These are phyloP conservation scores for Drosophila helvetica DNA, from an alignment of 2,888 invertebrate species.

Conservation along the genomic window DNA sequence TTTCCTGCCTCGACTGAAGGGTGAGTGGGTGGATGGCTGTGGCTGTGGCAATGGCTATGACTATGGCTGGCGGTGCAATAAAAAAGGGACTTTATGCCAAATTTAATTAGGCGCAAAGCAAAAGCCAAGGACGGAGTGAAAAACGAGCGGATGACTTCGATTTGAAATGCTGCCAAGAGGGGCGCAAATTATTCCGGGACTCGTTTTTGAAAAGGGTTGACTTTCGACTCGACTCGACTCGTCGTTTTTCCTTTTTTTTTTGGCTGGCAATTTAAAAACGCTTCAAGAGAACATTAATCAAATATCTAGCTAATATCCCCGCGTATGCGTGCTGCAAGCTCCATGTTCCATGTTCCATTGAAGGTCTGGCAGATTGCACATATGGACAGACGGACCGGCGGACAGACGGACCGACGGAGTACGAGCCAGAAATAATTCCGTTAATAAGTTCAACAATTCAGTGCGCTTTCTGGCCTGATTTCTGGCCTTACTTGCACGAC, in stretches of 20 bases:
- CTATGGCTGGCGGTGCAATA: slow-evolving; percentile 35
- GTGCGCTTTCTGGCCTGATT: slow-evolving; percentile 45
- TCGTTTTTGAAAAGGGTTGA: slow-evolving; percentile 73
- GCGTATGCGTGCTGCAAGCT: neutral
- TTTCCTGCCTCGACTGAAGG: slow-evolving; percentile 38
- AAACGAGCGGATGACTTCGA: slow-evolving; percentile 79
- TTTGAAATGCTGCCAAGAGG: slow-evolving; percentile 74
- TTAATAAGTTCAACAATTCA: slow-evolving; percentile 37
- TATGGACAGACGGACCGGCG: too few relatives aligned
- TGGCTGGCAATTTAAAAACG: slow-evolving; percentile 46
- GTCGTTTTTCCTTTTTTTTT: slow-evolving; percentile 6
- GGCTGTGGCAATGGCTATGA: slow-evolving; percentile 9
- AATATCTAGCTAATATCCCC: slow-evolving; percentile 68
- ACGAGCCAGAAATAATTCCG: neutral
- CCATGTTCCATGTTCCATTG: too few relatives aligned
- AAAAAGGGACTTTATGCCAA: slow-evolving; percentile 75
- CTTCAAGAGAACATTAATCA: slow-evolving; percentile 66
- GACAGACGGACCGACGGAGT: too few relatives aligned
- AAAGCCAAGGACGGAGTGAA: slow-evolving; percentile 59
- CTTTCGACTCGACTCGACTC: slow-evolving; percentile 45
- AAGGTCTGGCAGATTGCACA: too few relatives aligned
- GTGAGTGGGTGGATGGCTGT: slow-evolving; percentile 20
- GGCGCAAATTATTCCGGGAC: slow-evolving; percentile 61
- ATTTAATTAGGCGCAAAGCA: slow-evolving; percentile 81
- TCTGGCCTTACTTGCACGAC: slow-evolving; percentile 17